phyloP scores from a whole-genome alignment of 37 sponge, comb jelly and placozoan genomes.

The Halichondria panicea region DNA sequence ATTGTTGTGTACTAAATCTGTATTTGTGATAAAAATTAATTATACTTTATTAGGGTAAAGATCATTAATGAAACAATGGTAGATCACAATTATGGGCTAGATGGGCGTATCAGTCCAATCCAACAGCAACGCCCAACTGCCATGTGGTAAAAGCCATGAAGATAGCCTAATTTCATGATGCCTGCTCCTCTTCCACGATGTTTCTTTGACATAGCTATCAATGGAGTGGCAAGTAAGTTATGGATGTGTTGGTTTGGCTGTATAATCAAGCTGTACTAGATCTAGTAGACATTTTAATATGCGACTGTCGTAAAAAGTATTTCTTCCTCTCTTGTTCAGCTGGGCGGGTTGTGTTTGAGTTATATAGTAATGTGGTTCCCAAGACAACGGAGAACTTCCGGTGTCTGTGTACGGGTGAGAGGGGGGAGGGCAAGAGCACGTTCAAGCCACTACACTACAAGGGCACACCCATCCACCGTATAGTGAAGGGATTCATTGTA shows the following conservation, averaged over 20 bases:
- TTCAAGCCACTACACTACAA: conserved; percentile 87
- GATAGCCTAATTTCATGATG: too few species aligned
- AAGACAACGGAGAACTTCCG: conserved; percentile 95
- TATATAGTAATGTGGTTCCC: conserved; percentile 82
- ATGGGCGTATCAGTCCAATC: too few species aligned
- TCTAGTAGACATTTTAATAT: too few species aligned
- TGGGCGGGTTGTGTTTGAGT: conserved; percentile 93
- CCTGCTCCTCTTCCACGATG: conserved; percentile 83
- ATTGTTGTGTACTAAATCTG: too few species aligned
- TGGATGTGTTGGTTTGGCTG: too few species aligned
- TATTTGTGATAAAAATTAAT: too few species aligned
- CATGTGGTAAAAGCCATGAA: too few species aligned
- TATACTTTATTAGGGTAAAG: too few species aligned
- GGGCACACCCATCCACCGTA: conserved; percentile 87
- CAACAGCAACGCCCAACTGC: too few species aligned
- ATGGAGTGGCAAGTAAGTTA: conserved; percentile 80
- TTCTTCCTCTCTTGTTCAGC: conserved; percentile 5
- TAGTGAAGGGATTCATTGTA: conserved; percentile 94
- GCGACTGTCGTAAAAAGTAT: neutral
- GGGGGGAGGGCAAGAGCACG: conserved; percentile 85
- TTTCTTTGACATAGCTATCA: conserved; percentile 90
- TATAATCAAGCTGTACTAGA: too few species aligned
- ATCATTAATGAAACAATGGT: too few species aligned
- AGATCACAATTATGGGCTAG: too few species aligned
- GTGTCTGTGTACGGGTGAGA: conserved; percentile 96